These are phyloP conservation scores for Neodiprion fabricii DNA, from an alignment of 1,140 invertebrate species.

Conservation along the genomic window DNA sequence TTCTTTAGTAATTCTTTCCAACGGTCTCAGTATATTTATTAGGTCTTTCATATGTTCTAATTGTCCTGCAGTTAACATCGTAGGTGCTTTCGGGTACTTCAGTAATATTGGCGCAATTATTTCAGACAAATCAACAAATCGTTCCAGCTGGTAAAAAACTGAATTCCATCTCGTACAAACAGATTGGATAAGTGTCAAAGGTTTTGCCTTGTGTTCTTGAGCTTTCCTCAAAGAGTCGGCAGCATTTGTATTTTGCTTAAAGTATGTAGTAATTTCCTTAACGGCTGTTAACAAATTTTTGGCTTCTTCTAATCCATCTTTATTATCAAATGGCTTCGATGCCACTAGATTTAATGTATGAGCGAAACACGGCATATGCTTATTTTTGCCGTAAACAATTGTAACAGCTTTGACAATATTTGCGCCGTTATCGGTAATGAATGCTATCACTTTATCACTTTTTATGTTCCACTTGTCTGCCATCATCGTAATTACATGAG, in stretches of 20 bases:
- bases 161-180: not conserved
- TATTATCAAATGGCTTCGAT: not conserved
- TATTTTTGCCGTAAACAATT: constrained; percentile 43
- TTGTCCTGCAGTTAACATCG: too few species aligned
- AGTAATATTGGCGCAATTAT: too few species aligned
- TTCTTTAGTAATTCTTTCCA: too few species aligned
- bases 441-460: constrained; percentile 39
- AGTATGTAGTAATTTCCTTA: not conserved
- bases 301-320: not conserved
- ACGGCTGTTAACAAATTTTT: not conserved
- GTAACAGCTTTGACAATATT: constrained; percentile 51
- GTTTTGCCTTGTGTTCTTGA: not conserved
- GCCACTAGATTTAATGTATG: not conserved
- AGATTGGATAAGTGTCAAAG: not conserved
- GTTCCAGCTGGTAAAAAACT: too few species aligned
- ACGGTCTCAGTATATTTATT: too few species aligned
- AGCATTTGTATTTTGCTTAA: not conserved
- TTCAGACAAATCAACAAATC: too few species aligned
- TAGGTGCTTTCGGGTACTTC: too few species aligned
- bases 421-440: constrained; percentile 45
- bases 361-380: constrained; percentile 31
- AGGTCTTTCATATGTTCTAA: too few species aligned
- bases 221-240: not conserved
- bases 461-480: constrained; percentile 38
- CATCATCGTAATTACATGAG: constrained; percentile 34